Evolutionary conservation across 2,113 vertebrate species (phyloP).

Genomic region (Lepisosteus oculatus): DNA sequence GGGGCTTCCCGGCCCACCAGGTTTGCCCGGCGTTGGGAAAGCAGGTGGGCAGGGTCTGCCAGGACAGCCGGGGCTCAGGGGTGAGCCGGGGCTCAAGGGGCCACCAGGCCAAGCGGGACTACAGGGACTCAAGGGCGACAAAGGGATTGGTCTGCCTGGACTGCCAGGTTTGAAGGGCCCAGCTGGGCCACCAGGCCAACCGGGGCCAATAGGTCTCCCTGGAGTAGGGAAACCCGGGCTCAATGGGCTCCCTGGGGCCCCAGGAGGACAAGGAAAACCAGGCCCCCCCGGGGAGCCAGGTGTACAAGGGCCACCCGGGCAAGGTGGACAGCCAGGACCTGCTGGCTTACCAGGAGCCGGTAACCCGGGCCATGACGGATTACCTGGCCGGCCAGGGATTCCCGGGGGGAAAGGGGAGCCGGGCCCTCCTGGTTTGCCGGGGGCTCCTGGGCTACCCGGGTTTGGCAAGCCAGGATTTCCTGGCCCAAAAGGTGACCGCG

Average conservation of each 20-base stretch:
- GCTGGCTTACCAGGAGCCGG: constrained; percentile 83
- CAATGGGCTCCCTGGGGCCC: constrained; percentile 82
- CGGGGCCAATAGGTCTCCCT: constrained; percentile 81
- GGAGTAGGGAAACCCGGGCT: constrained; percentile 87
- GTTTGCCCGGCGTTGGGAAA: constrained; percentile 87
- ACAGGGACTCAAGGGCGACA: constrained; percentile 90
- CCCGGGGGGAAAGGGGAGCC: constrained; percentile 87
- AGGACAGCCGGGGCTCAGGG: constrained; percentile 82
- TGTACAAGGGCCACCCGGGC: constrained; percentile 71
- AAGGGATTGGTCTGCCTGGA: constrained; percentile 83
- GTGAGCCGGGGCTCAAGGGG: constrained; percentile 89
- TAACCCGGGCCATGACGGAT: constrained; percentile 82
- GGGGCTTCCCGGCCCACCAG: constrained; percentile 81
- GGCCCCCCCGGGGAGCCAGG: constrained; percentile 81
- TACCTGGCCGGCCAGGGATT: constrained; percentile 84
- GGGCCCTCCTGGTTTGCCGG: constrained; percentile 83
- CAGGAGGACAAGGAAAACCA: constrained; percentile 79
- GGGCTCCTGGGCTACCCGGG: constrained; percentile 84
- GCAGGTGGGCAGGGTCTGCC: constrained; percentile 82
- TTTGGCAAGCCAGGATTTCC: constrained; percentile 87
- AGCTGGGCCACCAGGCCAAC: constrained; percentile 76
- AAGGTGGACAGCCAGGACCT: constrained; percentile 78
- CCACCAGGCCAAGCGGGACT: constrained; percentile 82
- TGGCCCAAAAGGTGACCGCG: constrained; percentile 87
- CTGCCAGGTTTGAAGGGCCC: constrained; percentile 86